Evolutionary conservation across 2,797 vertebrate genomes (phyloP), one percentile per base, ranked within the genome.

Genomic region (Sandelia bainsii): DNA sequence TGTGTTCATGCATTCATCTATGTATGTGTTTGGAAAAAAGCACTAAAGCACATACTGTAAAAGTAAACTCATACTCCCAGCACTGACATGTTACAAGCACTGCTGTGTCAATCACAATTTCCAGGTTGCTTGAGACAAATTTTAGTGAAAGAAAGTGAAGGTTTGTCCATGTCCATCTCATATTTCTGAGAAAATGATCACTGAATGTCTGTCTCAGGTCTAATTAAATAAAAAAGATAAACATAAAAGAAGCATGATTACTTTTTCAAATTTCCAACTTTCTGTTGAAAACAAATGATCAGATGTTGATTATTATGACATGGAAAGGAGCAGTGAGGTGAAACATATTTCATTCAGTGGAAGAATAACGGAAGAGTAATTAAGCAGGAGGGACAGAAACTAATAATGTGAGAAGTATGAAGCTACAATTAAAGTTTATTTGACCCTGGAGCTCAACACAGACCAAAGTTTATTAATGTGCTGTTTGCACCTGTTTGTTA

Each of bases 141-240:
- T 13, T 12, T 40, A 40, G 39, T 14, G 3, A 40, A 40, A 8
- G 12, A 12, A 12, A 14, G 39, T 62, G 74, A 87, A 87, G 82
- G 86, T 85, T 88, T 89, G 87, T 85, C 77, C 75, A 80, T 53
- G 87, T 77, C 81, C 58, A 95, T 94, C 89, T 85, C 80, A 81
- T 83, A 88, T 77, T 89, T 89, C 90, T 93, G 87, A 93, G 94
- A 93, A 90, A 75, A 92, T 80, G 88, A 80, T 88, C 92, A 92
- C 91, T 88, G 89, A 58, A 69, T 84, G 87, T 92, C 89, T 93
- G 92, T 92, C 89, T 92, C 92, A 94, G 93, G 91, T 94, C 93
- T 93, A 91, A 91, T 68, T 82, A 32, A n/a, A 51, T n/a, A 16
- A 45, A 40, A 46, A 62, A 58, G 32, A 65, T 34, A 29, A 22